Conservation (phyloP, 2,113 vertebrate genomes). For the Amia ocellicauda region DNA sequence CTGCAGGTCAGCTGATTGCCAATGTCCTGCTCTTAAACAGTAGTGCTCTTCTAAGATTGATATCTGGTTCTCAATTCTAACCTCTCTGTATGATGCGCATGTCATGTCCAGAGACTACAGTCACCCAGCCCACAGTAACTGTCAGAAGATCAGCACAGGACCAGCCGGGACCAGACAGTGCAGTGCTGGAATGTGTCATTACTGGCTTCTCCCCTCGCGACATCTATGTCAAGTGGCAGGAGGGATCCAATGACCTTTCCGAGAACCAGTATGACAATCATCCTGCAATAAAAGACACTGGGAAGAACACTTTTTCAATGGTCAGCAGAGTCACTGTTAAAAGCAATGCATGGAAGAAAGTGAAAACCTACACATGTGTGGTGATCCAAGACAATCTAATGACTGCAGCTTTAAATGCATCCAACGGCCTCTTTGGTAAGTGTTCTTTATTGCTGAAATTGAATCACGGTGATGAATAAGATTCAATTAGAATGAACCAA, state of each 20-base stretch:
- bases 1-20: too few relatives aligned
- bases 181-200: constrained; percentile 47
- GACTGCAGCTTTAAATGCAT: not conserved
- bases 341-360: not conserved
- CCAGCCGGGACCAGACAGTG: constrained; percentile 15
- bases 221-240: constrained; percentile 40
- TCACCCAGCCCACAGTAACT: constrained; percentile 32
- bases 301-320: constrained; percentile 24
- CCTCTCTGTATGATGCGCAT: too few relatives aligned
- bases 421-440: constrained; percentile 32
- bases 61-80: too few relatives aligned
- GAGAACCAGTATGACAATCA: constrained; percentile 25
- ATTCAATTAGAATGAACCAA: too few relatives aligned
- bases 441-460: not conserved
- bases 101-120: constrained; percentile 26
- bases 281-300: constrained; percentile 23
- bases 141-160: constrained; percentile 48
- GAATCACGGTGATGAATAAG: not conserved
- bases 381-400: constrained; percentile 2
- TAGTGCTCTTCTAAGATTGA: too few relatives aligned
- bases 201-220: constrained; percentile 35
- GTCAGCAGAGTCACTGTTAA: constrained; percentile 29
- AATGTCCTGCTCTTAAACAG: too few relatives aligned
- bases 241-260: not conserved
- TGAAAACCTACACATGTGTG: constrained; percentile 18